Evolutionary conservation across 2,888 invertebrate genomes (phyloP), one percentile per base, ranked within the genome.

Genomic region (Sphaerophoria rueppellii): DNA sequence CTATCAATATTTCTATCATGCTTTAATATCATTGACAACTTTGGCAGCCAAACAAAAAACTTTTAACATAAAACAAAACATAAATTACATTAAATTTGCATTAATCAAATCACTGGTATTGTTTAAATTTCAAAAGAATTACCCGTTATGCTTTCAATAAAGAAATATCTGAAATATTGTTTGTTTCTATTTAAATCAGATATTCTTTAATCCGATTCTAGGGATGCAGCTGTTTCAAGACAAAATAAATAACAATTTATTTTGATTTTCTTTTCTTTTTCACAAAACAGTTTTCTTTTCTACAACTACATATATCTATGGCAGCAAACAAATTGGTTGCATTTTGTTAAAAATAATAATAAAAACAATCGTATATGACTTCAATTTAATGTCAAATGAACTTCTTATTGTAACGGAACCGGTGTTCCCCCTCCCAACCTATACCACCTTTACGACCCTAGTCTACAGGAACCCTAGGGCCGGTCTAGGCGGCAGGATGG

Each of bases 141-240:
- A 46, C 46, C 46, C 52, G 34, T 43, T 11, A 43, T 43, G 43
- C 9, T 11, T 35, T 4, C 37, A 11, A 35, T 43, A 14, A n/a
- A 24, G 24, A 40, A 40, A 77, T 78, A 78, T 74, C 72, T 73
- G 77, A 77, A 50, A 58, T 54, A 32, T 40, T 37, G n/a, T 40
- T 32, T 9, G 54, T 7, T 61, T 24, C 2, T 24, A 24, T 24
- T 83, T 80, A 85, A 67, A 85, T 85, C 75, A 85, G 76, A 85
- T 76, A 85, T 76, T 85, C 83, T 80, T 73, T 52, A 55, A 76
- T 72, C 83, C 83, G 60, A 76, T 85, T 85, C 83, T 85, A 85
- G 83, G 83, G 83, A 76, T 72, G 75, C 76, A 37, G 83, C 83
- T 85, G 80, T 80, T 55, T 63, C 35, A 76, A 76, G 80, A 85